phyloP scores from a whole-genome alignment of 2,888 invertebrate genomes.

The Dynastes tityus region DNA sequence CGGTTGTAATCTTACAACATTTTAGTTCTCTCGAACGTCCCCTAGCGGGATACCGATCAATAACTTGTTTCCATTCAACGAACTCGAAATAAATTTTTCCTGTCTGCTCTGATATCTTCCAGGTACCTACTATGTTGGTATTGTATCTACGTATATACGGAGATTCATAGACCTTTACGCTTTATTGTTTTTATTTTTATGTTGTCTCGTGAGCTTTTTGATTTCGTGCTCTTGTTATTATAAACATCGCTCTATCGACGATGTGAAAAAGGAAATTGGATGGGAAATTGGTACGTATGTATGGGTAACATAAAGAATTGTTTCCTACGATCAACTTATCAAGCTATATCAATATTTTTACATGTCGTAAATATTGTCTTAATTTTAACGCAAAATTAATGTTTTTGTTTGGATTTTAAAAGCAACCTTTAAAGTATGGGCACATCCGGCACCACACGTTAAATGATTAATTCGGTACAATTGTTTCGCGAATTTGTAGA shows the following conservation, averaged over 20 bases:
- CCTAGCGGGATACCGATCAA: conserved; percentile 39
- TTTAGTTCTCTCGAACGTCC: conserved; percentile 42
- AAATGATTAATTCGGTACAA: no score
- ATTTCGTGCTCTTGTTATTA: conserved; percentile 23
- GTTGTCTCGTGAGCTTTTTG: conserved; percentile 28
- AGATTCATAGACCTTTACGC: conserved; percentile 40
- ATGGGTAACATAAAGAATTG: no score
- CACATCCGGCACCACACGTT: no score
- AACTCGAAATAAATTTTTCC: conserved; percentile 45
- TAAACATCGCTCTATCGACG: background rate
- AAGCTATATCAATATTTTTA: no score
- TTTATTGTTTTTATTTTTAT: conserved; percentile 30
- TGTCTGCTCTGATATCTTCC: conserved; percentile 38
- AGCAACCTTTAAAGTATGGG: no score
- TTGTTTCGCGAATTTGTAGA: no score
- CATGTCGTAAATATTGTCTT: no score
- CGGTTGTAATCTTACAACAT: conserved; percentile 48
- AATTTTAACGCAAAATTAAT: no score
- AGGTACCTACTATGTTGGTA: background rate
- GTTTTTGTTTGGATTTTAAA: no score
- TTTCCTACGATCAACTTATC: no score
- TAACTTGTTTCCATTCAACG: conserved; percentile 47
- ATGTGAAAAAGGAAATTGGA: background rate
- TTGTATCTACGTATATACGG: background rate
- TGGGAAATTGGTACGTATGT: background rate